A percentile compares a stretch with the other conserved stretches of the same genome.
Evolutionary conservation across 1,140 invertebrate species (phyloP).

Genomic region (Marisa cornuarietis): DNA sequence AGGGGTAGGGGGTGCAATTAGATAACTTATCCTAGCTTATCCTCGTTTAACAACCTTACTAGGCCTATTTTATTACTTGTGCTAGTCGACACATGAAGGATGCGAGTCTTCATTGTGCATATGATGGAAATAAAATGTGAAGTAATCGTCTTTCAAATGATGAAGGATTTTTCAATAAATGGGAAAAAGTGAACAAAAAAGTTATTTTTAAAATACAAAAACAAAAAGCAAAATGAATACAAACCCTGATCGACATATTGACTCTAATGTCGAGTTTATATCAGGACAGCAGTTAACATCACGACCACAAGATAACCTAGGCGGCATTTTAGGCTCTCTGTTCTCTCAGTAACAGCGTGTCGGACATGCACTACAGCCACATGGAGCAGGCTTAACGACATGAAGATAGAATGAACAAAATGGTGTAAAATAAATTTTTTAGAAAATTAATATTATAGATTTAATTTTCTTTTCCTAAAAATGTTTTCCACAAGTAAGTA

Average conservation of each 20-base stretch:
- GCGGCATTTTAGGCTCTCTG: slow-evolving; percentile 35
- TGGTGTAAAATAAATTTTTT: neutral
- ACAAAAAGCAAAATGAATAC: neutral
- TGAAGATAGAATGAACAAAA: neutral
- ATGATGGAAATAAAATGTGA: neutral
- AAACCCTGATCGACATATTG: slow-evolving; percentile 57
- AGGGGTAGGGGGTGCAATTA: neutral
- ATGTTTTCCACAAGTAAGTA: too few relatives aligned
- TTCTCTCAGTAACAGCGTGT: too few relatives aligned
- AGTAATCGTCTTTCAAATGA: neutral
- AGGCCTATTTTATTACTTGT: too few relatives aligned
- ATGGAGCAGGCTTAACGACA: neutral
- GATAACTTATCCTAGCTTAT: too few relatives aligned
- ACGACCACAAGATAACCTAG: slow-evolving; percentile 61
- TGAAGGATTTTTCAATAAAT: slow-evolving; percentile 6
- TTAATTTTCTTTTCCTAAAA: too few relatives aligned
- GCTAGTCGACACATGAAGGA: too few relatives aligned
- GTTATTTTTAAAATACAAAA: neutral
- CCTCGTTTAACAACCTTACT: too few relatives aligned
- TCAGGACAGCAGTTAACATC: slow-evolving; percentile 61
- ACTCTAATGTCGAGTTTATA: slow-evolving; percentile 50
- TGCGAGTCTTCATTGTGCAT: too few relatives aligned
- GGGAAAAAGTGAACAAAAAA: slow-evolving; percentile 2
- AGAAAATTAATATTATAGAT: too few relatives aligned
- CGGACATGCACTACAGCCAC: neutral